Conservation (phyloP, 2,113 vertebrate genomes). For the Tachysurus vachellii region DNA sequence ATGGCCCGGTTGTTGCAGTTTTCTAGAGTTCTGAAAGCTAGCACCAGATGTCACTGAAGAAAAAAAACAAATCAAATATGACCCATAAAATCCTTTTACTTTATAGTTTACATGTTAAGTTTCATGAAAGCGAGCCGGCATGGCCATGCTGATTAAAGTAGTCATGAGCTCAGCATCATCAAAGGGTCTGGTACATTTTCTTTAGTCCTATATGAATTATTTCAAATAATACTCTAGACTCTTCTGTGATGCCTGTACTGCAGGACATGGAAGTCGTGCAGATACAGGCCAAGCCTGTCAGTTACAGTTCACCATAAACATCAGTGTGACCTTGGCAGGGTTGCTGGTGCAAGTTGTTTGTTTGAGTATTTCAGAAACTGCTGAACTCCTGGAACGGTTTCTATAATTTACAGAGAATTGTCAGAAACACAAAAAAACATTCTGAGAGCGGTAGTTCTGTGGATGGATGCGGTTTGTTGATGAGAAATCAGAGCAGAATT, state of each 20-base stretch:
- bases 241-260: background rate
- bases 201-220: background rate
- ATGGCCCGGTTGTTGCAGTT: slow-evolving; percentile 3
- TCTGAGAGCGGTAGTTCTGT: background rate
- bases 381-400: background rate
- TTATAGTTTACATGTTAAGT: background rate
- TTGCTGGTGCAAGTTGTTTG: background rate
- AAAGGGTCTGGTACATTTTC: background rate
- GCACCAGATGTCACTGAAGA: slow-evolving; percentile 18
- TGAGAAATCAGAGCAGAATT: background rate
- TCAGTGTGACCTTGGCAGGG: background rate
- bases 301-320: background rate
- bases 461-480: background rate
- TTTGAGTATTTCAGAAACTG: background rate
- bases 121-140: background rate
- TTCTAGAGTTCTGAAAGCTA: background rate
- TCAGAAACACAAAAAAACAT: background rate
- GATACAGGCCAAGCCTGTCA: background rate
- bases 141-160: slow-evolving; percentile 26
- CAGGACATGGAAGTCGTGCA: background rate
- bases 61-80: background rate
- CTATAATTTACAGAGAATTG: background rate
- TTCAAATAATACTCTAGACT: background rate
- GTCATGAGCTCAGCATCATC: background rate
- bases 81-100: slow-evolving; percentile 1